These are phyloP conservation scores for Coluber constrictor DNA, from an alignment of 2,797 vertebrate genomes.

Conservation along the genomic window DNA sequence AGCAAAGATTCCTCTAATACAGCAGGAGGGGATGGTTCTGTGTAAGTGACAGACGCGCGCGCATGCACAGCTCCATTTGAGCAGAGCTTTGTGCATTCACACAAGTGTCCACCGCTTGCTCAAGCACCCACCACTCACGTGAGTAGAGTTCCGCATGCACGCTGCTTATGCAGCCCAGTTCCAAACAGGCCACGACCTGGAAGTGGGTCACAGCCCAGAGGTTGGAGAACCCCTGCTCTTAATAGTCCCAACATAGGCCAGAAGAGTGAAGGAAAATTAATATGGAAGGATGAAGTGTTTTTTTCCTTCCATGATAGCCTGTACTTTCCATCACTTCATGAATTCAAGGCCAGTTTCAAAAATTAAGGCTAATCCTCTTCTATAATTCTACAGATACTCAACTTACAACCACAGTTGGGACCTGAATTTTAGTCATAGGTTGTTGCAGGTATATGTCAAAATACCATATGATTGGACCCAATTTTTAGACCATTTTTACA, in stretches of 20 bases:
- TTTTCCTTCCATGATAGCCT: neutral
- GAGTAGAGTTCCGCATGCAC: neutral
- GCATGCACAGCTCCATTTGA: neutral
- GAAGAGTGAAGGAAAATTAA: neutral
- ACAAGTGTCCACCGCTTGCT: neutral
- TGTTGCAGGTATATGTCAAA: neutral
- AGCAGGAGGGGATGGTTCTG: neutral
- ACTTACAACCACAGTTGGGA: neutral
- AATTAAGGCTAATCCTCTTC: neutral
- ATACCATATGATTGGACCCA: neutral
- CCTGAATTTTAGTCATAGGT: neutral
- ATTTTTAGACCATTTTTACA: neutral
- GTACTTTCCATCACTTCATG: neutral
- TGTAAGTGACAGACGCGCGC: neutral
- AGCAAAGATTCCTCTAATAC: neutral
- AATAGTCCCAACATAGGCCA: neutral
- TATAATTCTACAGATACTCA: neutral
- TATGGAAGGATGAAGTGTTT: neutral
- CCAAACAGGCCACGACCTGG: neutral
- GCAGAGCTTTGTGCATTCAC: neutral
- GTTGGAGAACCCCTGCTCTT: neutral
- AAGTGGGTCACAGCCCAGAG: neutral
- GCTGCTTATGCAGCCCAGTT: neutral
- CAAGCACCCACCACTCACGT: neutral
- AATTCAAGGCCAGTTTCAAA: neutral